A percentile compares a stretch with the other conserved stretches of the same genome.
These are phyloP conservation scores for Cyanistes caeruleus DNA, from an alignment of 2,113 vertebrate species.

Conservation along the genomic window DNA sequence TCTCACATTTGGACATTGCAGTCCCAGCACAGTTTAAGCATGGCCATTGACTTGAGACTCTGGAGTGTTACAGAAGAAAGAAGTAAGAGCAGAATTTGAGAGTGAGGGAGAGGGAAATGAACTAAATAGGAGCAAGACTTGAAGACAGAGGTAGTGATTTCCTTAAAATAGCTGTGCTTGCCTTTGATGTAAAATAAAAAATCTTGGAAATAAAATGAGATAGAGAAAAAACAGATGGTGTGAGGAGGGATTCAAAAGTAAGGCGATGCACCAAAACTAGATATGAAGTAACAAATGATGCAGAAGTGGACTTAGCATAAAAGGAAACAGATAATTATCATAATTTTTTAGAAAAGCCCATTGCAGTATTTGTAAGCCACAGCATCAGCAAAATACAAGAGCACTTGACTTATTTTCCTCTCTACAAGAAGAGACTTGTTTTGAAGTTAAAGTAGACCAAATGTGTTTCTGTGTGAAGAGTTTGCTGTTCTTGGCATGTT, in stretches of 20 bases:
- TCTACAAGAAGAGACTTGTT: not conserved
- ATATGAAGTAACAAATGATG: not conserved
- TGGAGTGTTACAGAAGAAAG: not conserved
- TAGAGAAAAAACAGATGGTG: conserved; percentile 47
- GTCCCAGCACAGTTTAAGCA: not conserved
- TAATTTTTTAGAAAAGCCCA: not conserved
- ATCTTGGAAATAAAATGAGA: conserved; percentile 42
- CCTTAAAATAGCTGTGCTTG: conserved; percentile 33
- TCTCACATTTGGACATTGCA: not conserved
- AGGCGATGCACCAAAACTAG: not conserved
- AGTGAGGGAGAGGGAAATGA: not conserved
- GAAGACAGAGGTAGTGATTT: conserved; percentile 34
- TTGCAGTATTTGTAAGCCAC: not conserved
- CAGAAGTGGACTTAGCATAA: conserved; percentile 11
- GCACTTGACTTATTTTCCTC: not conserved
- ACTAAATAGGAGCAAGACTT: not conserved
- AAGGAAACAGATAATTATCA: not conserved
- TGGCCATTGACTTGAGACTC: not conserved
- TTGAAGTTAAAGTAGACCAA: conserved; percentile 19
- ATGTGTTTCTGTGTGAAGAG: not conserved
- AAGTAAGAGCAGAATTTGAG: not conserved
- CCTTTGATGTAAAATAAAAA: conserved; percentile 38
- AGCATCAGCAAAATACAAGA: not conserved
- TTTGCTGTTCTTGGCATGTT: not conserved
- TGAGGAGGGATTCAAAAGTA: conserved; percentile 24